These are phyloP conservation scores for Leucoraja ocellata DNA, from an alignment of 2,797 vertebrate genomes.

Conservation along the genomic window DNA sequence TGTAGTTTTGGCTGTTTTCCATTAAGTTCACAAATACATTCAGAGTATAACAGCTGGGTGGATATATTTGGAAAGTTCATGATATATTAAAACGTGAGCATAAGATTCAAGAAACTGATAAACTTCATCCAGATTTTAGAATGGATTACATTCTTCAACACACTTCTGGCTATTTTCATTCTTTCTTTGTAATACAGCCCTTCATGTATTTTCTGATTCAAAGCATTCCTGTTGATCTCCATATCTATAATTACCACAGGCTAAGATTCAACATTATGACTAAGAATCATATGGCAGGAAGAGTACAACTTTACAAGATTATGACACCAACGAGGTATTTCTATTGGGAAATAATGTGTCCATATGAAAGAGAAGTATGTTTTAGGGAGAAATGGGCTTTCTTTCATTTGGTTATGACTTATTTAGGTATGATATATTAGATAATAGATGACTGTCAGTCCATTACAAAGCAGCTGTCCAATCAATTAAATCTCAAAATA, in stretches of 20 bases:
- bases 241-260: conserved; percentile 25
- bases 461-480: conserved; percentile 20
- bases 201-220: conserved; percentile 2
- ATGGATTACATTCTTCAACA: not conserved
- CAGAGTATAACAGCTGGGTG: not conserved
- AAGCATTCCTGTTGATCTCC: not conserved
- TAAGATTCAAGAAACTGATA: not conserved
- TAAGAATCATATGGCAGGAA: conserved; percentile 19
- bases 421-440: not conserved
- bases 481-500: conserved; percentile 4
- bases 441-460: conserved; percentile 15
- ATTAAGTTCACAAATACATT: not conserved
- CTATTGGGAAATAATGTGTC: conserved; percentile 24
- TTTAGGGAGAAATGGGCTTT: conserved; percentile 14
- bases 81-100: not conserved
- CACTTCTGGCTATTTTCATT: not conserved
- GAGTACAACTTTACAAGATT: not conserved
- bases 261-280: conserved; percentile 27
- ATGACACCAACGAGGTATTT: not conserved
- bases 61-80: not conserved
- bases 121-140: not conserved
- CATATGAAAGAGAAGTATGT: not conserved
- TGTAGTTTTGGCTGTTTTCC: not conserved
- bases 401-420: conserved; percentile 29
- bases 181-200: not conserved